A percentile compares a stretch with the other conserved stretches of the same genome.
Evolutionary conservation across 2,888 invertebrate genomes (phyloP).

Genomic region (Timema podura): DNA sequence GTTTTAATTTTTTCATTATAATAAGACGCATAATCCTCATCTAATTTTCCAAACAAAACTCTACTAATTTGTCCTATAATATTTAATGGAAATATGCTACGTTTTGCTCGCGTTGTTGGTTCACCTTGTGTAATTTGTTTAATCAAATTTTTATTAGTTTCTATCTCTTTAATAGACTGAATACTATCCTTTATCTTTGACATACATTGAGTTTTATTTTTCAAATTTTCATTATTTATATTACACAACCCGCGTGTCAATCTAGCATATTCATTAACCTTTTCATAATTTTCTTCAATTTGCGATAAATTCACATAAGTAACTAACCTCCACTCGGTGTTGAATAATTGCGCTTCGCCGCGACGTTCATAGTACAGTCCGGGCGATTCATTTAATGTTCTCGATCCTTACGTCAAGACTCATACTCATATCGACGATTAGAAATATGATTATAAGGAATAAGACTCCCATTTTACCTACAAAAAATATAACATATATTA

Average conservation of each 20-base stretch:
- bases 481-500: background rate
- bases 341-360: background rate
- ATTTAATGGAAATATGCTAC: constrained; percentile 9
- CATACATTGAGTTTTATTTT: background rate
- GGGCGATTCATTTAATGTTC: background rate
- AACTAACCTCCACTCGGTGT: background rate
- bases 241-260: background rate
- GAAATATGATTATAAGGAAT: background rate
- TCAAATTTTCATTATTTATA: background rate
- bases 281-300: background rate
- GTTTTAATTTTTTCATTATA: background rate
- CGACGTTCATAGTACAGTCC: background rate
- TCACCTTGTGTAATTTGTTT: background rate
- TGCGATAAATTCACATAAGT: background rate
- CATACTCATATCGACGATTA: background rate
- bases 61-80: background rate
- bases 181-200: background rate
- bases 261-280: background rate
- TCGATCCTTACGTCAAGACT: background rate
- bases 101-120: background rate
- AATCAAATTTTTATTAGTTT: background rate
- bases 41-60: background rate
- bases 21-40: background rate
- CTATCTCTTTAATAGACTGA: background rate
- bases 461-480: background rate